These are phyloP conservation scores for Phasia obesa DNA, from an alignment of 2,888 invertebrate species.

Conservation along the genomic window DNA sequence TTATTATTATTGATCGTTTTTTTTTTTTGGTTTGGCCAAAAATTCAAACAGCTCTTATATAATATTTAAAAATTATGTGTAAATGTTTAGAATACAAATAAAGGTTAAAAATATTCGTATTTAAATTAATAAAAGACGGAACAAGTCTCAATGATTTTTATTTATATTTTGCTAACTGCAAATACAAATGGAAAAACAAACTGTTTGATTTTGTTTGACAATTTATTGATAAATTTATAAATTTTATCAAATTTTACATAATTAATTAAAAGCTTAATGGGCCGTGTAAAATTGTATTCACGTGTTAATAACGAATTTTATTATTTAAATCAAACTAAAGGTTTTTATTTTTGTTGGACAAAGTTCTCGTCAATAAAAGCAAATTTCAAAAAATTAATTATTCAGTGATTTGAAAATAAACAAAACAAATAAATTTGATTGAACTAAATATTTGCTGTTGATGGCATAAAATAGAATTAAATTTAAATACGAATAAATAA, in stretches of 20 bases:
- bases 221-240: not conserved
- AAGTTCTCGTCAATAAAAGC: constrained; percentile 37
- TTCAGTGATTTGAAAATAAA: constrained; percentile 29
- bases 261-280: not conserved
- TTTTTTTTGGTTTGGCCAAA: constrained; percentile 15
- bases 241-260: not conserved
- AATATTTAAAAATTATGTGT: not conserved
- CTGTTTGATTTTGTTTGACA: not conserved
- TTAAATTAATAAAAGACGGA: constrained; percentile 18
- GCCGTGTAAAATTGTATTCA: not conserved
- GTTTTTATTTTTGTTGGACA: not conserved
- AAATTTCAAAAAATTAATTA: constrained; percentile 33
- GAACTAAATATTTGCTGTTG: constrained; percentile 33
- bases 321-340: constrained; percentile 27
- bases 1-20: no score
- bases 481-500: constrained; percentile 16
- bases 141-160: not conserved
- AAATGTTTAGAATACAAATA: constrained; percentile 35
- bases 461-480: constrained; percentile 36
- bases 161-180: constrained; percentile 8
- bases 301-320: constrained; percentile 6
- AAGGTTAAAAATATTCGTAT: no score
- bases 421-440: constrained; percentile 16
- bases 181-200: constrained; percentile 6
- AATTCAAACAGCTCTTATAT: not conserved